Evolutionary conservation across 2,888 invertebrate species (phyloP).

Genomic region (Petrolisthes manimaculis): DNA sequence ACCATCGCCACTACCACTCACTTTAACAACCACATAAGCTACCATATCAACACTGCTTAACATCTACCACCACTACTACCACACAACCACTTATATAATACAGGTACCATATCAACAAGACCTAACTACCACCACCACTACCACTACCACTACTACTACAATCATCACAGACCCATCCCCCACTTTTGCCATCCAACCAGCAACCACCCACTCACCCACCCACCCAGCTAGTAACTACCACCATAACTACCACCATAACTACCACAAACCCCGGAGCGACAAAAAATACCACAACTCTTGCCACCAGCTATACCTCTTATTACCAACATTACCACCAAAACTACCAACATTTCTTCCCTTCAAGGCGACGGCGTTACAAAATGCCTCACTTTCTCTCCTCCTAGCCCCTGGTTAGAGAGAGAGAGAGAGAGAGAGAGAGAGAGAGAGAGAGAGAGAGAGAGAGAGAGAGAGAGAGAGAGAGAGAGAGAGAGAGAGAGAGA

Average conservation of each 20-base stretch:
- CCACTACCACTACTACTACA: background rate
- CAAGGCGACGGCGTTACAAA: background rate
- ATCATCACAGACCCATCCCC: background rate
- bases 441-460: slow-evolving; percentile 8
- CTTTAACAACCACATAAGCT: background rate
- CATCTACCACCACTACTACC: background rate
- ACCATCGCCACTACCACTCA: background rate
- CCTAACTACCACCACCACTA: background rate
- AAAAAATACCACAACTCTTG: background rate
- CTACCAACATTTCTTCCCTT: slow-evolving; percentile 2
- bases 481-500: background rate
- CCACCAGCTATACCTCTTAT: background rate
- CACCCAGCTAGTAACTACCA: background rate
- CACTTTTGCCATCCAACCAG: background rate
- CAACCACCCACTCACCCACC: background rate
- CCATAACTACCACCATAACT: background rate
- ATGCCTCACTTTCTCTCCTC: slow-evolving; percentile 6
- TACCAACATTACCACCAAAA: slow-evolving; percentile 5
- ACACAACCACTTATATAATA: background rate
- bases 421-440: slow-evolving; percentile 15
- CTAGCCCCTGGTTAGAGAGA: background rate
- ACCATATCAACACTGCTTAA: background rate
- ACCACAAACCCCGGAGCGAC: background rate
- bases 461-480: background rate
- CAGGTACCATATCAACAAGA: background rate